Base-by-base conservation (phyloP, 2,888 invertebrate species). In the Meiosimyza decipiens region DNA sequence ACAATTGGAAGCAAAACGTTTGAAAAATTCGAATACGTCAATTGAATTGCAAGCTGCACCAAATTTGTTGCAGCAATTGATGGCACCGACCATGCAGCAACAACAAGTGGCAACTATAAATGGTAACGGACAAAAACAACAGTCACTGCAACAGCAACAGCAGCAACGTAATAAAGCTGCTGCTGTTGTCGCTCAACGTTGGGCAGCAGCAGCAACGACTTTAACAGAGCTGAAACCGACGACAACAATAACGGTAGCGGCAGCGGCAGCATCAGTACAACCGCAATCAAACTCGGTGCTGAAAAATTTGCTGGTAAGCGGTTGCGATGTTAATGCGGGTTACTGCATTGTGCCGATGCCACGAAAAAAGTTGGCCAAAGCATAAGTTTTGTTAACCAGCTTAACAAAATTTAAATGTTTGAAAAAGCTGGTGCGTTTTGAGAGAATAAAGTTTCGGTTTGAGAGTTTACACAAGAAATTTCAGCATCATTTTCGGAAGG, bases 291-390 rank as follows among this genome's bases (percentile, higher is more conserved):
- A 87, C 60, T 87, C 87, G 65, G 97, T 97, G 85, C 91, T 97
- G 84, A 95, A 96, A 93, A 97, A 97, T 89, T 92, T 97, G 80
- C 91, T 97, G 89, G 94, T 97, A 89, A 96, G 95, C 90, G 97
- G 97, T 82, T 96, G 96, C 88, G 97, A 97, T 88, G 93, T 95
- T 86, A 94, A 94, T 89, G 94, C 96, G 80, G 97, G 97, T 79
- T 97, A 97, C 88, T 95, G 95, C 88, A 90, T 94, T 88, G 92
- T 93, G 86, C 92, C 92, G 82, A 89, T 91, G 87, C 90, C 90
- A 66, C 89, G 86, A 81, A 86, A 87, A 79, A 82, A 84, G 79
- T 79, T 85, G 77, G 86, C 86, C 75, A 87, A 87, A 82, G 87
- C 84, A 80, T 87, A 87, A 81, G 47, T 7, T 9, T 18, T 11